Evolutionary conservation across 2,113 vertebrate species (phyloP).

Genomic region (Archocentrus centrarchus): DNA sequence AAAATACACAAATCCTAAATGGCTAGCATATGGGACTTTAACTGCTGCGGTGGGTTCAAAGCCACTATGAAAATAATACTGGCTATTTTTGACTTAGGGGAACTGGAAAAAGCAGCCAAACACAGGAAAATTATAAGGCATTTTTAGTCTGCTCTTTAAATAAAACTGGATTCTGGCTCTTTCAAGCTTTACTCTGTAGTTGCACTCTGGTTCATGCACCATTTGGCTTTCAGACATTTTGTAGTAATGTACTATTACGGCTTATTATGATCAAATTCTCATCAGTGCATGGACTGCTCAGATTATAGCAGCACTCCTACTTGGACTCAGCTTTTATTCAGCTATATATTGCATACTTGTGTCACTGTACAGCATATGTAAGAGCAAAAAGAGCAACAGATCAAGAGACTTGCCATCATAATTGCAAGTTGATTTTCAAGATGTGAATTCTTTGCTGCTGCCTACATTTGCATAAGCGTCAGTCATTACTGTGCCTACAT

Average conservation of each 20-base stretch:
- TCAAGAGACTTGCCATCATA: constrained; percentile 4
- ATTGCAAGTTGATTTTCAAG: constrained; percentile 10
- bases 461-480: background rate
- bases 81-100: constrained; percentile 78
- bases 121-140: constrained; percentile 81
- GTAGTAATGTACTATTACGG: background rate
- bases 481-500: background rate
- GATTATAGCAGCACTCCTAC: constrained; percentile 7
- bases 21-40: constrained; percentile 79
- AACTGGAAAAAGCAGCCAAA: constrained; percentile 78
- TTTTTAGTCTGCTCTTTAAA: constrained; percentile 62
- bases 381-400: background rate
- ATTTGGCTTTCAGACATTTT: constrained; percentile 37
- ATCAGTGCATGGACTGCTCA: constrained; percentile 2
- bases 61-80: constrained; percentile 82
- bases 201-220: background rate
- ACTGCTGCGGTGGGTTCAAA: constrained; percentile 83
- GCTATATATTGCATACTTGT: background rate
- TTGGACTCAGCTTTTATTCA: background rate
- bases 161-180: constrained; percentile 52
- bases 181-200: constrained; percentile 32
- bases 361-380: background rate
- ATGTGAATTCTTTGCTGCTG: constrained; percentile 3
- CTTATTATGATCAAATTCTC: constrained; percentile 16
- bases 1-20: constrained; percentile 77